Evolutionary conservation across 1,140 invertebrate genomes (phyloP).

Genomic region (Drosophila nebulosa): DNA sequence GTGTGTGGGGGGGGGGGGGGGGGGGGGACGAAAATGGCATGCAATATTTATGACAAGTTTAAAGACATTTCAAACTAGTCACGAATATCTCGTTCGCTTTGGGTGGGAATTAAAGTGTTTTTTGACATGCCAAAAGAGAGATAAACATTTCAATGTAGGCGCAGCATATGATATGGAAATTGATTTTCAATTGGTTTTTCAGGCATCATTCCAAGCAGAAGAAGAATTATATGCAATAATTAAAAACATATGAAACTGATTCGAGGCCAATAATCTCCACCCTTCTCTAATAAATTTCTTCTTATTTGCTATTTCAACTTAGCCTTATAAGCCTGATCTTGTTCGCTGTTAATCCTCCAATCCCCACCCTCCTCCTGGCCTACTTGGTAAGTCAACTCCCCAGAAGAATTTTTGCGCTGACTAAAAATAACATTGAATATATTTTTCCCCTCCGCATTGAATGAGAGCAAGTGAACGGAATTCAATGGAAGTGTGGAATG

Average conservation of each 20-base stretch:
- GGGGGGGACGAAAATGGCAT: neutral
- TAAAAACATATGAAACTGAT: neutral
- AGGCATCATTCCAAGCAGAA: neutral
- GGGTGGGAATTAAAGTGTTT: neutral
- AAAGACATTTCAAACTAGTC: neutral
- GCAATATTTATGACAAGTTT: neutral
- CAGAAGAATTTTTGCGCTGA: constrained; percentile 38
- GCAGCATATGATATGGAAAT: neutral
- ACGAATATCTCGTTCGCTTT: neutral
- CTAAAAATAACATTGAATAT: constrained; percentile 60
- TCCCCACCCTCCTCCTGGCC: no score
- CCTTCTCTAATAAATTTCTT: neutral
- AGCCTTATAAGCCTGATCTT: neutral
- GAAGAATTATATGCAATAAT: neutral
- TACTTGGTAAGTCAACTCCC: constrained; percentile 16
- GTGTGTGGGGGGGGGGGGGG: neutral
- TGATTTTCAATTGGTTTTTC: neutral
- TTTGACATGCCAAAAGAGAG: neutral
- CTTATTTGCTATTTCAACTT: no score
- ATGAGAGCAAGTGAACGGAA: constrained; percentile 15
- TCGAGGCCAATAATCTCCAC: neutral
- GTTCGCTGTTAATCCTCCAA: no score
- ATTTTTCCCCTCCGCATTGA: neutral
- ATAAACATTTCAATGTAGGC: neutral
- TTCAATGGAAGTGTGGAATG: constrained; percentile 50